Evolutionary conservation across 2,113 vertebrate genomes (phyloP).

Genomic region (Peromyscus polionotus): DNA sequence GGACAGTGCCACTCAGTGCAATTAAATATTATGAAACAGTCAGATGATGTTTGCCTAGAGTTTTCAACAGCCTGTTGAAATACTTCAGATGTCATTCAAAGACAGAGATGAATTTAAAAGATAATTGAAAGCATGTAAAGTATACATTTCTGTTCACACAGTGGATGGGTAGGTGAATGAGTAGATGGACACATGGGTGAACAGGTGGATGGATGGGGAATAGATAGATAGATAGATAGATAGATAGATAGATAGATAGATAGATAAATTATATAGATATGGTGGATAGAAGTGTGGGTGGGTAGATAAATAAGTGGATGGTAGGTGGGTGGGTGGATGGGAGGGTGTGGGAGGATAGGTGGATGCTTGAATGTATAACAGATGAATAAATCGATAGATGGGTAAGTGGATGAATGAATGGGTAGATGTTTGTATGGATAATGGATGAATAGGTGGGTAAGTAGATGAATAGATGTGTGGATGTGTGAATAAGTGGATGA

Average conservation of each 20-base stretch:
- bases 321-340: not conserved
- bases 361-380: not conserved
- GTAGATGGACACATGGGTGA: too few species aligned
- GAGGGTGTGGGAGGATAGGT: too few species aligned
- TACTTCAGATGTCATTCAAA: not conserved
- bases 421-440: not conserved
- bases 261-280: not conserved
- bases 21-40: not conserved
- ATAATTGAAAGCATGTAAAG: conserved; percentile 17
- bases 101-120: not conserved
- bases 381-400: not conserved
- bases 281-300: not conserved
- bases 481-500: not conserved
- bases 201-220: not conserved
- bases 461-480: not conserved
- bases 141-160: not conserved
- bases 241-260: not conserved
- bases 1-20: not conserved
- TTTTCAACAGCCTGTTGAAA: not conserved
- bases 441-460: not conserved
- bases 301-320: not conserved
- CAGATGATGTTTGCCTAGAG: not conserved
- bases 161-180: not conserved
- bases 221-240: not conserved
- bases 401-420: not conserved